Evolutionary conservation across 1,140 invertebrate species (phyloP).

Genomic region (Oryctes rhinoceros): DNA sequence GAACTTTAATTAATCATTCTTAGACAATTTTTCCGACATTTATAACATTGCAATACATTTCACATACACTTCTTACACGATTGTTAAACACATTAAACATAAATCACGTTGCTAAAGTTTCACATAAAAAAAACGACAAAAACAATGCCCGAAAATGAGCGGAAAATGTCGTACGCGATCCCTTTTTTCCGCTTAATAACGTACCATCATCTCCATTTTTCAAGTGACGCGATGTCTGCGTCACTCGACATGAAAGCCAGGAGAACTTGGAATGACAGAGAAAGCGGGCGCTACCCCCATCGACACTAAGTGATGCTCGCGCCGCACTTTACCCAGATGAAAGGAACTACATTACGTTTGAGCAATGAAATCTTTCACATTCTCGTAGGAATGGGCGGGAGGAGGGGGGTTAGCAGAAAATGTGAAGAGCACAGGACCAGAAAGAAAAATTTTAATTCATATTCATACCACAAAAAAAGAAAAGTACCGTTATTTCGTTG

Average conservation of each 20-base stretch:
- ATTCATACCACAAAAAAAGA: too few relatives aligned
- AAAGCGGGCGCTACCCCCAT: background rate
- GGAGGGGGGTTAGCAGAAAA: background rate
- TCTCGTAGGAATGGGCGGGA: background rate
- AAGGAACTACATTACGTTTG: slow-evolving; percentile 14
- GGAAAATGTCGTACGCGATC: too few relatives aligned
- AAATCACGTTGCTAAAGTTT: too few relatives aligned
- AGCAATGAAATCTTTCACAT: background rate
- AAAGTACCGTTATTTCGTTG: too few relatives aligned
- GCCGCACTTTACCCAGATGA: background rate
- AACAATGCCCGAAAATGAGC: too few relatives aligned
- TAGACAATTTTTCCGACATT: too few relatives aligned
- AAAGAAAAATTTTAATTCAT: too few relatives aligned
- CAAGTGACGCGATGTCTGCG: background rate
- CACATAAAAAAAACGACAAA: too few relatives aligned
- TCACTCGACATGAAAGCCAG: background rate
- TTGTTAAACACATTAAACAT: too few relatives aligned
- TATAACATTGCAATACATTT: too few relatives aligned
- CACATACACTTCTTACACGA: too few relatives aligned
- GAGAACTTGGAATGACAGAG: background rate
- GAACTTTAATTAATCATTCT: too few relatives aligned
- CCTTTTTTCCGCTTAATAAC: background rate
- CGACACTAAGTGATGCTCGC: background rate
- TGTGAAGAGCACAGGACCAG: background rate
- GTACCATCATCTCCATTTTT: slow-evolving; percentile 77